Percentiles rank a stretch among this genome's conserved stretches.
phyloP scores from a whole-genome alignment of 2,797 vertebrate genomes.

The Chaunax sp. region DNA sequence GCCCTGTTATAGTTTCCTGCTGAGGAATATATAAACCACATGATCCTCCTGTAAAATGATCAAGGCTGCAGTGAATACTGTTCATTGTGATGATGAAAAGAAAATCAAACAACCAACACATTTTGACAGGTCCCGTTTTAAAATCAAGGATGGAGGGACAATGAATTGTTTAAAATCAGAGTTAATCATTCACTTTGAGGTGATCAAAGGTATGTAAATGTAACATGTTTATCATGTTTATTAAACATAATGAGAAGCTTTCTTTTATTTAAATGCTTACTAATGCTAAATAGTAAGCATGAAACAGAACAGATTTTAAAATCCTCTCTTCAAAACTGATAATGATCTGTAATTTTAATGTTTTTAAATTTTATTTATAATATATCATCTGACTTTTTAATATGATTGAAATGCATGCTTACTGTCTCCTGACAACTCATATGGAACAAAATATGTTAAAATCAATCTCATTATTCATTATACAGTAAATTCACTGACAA shows the following conservation, averaged over 20 bases:
- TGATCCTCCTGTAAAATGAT: neutral
- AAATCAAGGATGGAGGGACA: neutral
- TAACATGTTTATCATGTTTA: neutral
- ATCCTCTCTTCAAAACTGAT: neutral
- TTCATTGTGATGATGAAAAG: neutral
- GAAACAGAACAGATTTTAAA: too few species aligned
- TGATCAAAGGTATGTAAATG: constrained; percentile 10
- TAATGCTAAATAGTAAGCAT: neutral
- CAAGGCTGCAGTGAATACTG: neutral
- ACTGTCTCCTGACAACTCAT: too few species aligned
- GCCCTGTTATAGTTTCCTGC: neutral
- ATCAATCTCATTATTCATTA: too few species aligned
- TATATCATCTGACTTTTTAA: too few species aligned
- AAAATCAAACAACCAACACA: neutral
- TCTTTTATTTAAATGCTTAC: neutral
- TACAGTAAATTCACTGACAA: too few species aligned
- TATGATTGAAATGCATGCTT: too few species aligned
- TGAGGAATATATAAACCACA: neutral
- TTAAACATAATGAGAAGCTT: neutral
- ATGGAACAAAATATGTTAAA: too few species aligned
- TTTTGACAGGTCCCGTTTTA: neutral
- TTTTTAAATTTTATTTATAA: too few species aligned
- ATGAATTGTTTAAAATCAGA: neutral
- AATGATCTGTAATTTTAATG: too few species aligned
- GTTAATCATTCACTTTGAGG: constrained; percentile 9